A percentile compares a stretch with the other conserved stretches of the same genome.
These are phyloP conservation scores for Penaeus japonicus DNA, from an alignment of 1,140 invertebrate genomes.

Conservation along the genomic window DNA sequence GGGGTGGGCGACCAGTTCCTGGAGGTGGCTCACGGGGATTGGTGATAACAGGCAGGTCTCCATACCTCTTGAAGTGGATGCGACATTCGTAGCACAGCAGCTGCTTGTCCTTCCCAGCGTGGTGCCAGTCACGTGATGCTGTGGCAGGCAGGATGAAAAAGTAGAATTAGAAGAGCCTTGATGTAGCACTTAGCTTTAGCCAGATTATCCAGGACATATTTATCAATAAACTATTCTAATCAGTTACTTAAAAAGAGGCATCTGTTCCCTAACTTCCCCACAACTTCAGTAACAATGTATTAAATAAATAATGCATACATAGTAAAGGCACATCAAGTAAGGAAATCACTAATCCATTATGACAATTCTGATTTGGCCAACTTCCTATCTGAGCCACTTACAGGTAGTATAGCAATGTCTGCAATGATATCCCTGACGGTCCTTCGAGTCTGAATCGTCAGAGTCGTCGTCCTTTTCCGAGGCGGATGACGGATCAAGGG, in stretches of 20 bases:
- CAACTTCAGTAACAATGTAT: no score
- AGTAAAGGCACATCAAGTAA: no score
- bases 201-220: no score
- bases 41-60: slow-evolving; percentile 74
- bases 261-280: no score
- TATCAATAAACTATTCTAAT: no score
- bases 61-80: slow-evolving; percentile 83
- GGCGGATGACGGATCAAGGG: slow-evolving; percentile 57
- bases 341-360: no score
- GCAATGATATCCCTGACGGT: slow-evolving; percentile 69
- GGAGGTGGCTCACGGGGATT: slow-evolving; percentile 61
- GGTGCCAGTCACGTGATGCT: slow-evolving; percentile 79
- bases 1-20: slow-evolving; percentile 40
- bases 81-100: slow-evolving; percentile 85
- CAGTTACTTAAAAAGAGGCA: no score
- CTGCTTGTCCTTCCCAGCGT: slow-evolving; percentile 78
- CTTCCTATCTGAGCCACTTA: slow-evolving; percentile 62
- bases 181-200: no score
- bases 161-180: background rate
- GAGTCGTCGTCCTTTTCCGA: slow-evolving; percentile 90
- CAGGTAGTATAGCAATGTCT: slow-evolving; percentile 73
- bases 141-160: slow-evolving; percentile 52
- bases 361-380: no score
- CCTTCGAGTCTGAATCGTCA: slow-evolving; percentile 90
- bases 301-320: no score